Base-by-base conservation (phyloP, 64 coral and sea anemone species). In the Montipora efflorescens region DNA sequence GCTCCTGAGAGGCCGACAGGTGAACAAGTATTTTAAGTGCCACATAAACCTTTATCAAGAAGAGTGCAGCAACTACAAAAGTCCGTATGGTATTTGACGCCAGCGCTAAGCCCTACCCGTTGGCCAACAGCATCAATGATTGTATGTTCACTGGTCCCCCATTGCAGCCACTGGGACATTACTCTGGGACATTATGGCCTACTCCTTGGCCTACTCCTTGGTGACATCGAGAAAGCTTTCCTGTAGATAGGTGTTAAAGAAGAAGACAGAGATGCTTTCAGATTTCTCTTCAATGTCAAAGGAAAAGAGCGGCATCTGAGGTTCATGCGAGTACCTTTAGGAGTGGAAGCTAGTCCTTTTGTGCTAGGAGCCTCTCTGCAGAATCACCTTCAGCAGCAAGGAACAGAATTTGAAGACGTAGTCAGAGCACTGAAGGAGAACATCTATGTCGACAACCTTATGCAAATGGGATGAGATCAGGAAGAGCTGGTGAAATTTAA, bases 11-110 rank as follows among this genome's bases (percentile, higher is more conserved):
- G 4, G 4, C 78, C 89, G 3, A 20, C 12, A 7, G 76, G 82
- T 5, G 45, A 87, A 1, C 14, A 5, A 47, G 77, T 84, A 23
- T 77, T 87, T 72, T 84, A 77, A 81, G 66, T 79, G 91, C 91
- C 91, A 48, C 74, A 87, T 70, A 87, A 93, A 44, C 81, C 82
- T 43, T 93, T 48, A 82, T 86, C 44, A 87, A 73, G 75, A 5
- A 46, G n/a, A 73, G 18, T 18, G 80, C 47, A 7, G 51, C 8
- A 10, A 82, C 80, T 8, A 87, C 83, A 22, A 87, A 87, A n/a
- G 59, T 70, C 7, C 61, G 3, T 66, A 87, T 87, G n/a, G 83
- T 87, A 16, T 87, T 87, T 52, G 83, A 87, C 61, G n/a, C 8
- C 13, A 87, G 61, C 18, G 19, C 4, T 25, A 46, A 87, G 22